phyloP scores from a whole-genome alignment of 2,113 vertebrate genomes.

The Echinops telfairi region DNA sequence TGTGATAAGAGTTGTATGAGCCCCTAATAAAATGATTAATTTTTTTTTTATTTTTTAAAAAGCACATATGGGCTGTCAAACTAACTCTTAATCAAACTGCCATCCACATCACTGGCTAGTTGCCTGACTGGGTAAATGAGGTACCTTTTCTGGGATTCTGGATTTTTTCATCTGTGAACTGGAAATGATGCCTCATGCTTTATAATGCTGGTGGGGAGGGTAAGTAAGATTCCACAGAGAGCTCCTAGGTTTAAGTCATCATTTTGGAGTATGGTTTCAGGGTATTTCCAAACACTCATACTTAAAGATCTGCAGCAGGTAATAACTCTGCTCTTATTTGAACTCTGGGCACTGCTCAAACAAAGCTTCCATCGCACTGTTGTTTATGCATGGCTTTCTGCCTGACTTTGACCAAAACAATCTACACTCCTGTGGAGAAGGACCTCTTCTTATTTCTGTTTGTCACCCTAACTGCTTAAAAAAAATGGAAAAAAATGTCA shows the following conservation, averaged over 20 bases:
- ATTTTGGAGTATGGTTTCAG: not conserved
- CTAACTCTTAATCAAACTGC: not conserved
- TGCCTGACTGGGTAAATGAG: not conserved
- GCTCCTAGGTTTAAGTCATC: not conserved
- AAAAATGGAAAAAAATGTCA: not conserved
- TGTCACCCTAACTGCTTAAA: not conserved
- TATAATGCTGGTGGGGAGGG: not conserved
- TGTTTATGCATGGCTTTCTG: not conserved
- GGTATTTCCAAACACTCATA: not conserved
- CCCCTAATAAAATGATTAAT: too few relatives aligned
- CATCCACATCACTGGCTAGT: not conserved
- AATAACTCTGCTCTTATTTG: accelerated
- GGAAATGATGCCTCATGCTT: not conserved
- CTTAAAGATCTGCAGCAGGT: not conserved
- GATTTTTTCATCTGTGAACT: not conserved
- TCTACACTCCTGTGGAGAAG: not conserved
- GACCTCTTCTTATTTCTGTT: not conserved
- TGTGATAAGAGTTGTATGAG: too few relatives aligned
- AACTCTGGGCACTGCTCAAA: not conserved
- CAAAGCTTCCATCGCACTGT: too few relatives aligned
- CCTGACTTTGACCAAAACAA: not conserved
- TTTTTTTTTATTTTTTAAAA: too few relatives aligned
- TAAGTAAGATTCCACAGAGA: not conserved
- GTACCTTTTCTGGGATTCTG: not conserved
- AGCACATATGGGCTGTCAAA: not conserved